Base-by-base conservation (phyloP, 2,113 vertebrate genomes). In the Petrocephalus microphthalmus region DNA sequence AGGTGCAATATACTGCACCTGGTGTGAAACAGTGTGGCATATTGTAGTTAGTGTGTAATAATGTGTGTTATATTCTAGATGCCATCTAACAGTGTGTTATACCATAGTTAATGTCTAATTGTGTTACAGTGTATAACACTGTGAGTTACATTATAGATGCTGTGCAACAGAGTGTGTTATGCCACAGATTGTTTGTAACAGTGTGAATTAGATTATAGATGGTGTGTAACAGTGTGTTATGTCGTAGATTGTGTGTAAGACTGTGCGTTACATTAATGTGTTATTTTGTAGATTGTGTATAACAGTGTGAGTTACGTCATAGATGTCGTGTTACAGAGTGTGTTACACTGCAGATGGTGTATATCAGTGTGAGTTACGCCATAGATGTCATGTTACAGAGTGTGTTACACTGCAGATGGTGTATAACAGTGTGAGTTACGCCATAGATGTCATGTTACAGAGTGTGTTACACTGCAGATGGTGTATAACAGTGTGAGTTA, bases 331-430 rank as follows among this genome's bases (percentile, higher is more conserved):
- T 85, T 4, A 87, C 15, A 64, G 33, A 85, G 2, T 88, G 13
- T 85, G 82, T 60, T 29, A 82, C 56, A 19, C 52, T 88, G 45
- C 86, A 99, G 98, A 99, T 99, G 7, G 22, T 7, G 51, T 85
- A 49, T 85, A 3, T 52, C 15, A 88, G 22, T 57, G 47, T 87
- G 7, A 54, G 13, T 60, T 89, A 53, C 81, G 49, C 29, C n/a
- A n/a, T 29, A 54, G 84, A 51, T 85, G 19, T 15, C 29, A 47
- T 64, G 45, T 71, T 56, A 29, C 8, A 60, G 6, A 53, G 7
- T 53, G 49, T 85, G 42, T 89, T 57, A 42, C 84, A 37, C 33
- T 64, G 33, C 15, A 54, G 84, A 51, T 85, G 84, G 49, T 22
- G 49, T 60, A 29, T 84, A 33, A n/a, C 20, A 17, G 53, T 84